Percentiles rank a stretch among this genome's conserved stretches.
phyloP scores from a whole-genome alignment of 1,140 invertebrate species.

The Anastrepha obliqua region DNA sequence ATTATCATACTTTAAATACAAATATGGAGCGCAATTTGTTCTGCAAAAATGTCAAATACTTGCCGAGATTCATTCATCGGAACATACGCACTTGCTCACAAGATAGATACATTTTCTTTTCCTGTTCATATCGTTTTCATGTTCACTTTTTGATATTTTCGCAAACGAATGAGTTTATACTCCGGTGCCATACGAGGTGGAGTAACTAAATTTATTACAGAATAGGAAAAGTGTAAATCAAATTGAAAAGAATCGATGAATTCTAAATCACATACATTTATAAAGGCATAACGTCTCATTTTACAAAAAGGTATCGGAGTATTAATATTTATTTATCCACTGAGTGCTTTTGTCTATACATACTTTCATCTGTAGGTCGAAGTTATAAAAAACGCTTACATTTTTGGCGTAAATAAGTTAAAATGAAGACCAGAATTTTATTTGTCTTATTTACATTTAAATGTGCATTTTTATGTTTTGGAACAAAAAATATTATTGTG shows the following conservation, averaged over 20 bases:
- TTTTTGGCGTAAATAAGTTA: slow-evolving; percentile 28
- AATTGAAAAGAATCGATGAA: slow-evolving; percentile 9
- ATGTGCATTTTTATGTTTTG: slow-evolving; percentile 1
- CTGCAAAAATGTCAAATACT: background rate
- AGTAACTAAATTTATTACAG: background rate
- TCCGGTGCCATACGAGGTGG: background rate
- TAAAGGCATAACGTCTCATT: background rate
- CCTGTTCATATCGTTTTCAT: slow-evolving; percentile 14
- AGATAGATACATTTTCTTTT: slow-evolving; percentile 58
- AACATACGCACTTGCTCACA: slow-evolving; percentile 53
- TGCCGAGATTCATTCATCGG: slow-evolving; percentile 39
- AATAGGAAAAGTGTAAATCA: background rate
- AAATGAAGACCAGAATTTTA: background rate
- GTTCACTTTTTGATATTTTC: slow-evolving; percentile 42
- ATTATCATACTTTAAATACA: background rate
- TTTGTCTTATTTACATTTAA: background rate
- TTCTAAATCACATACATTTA: background rate
- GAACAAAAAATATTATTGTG: background rate
- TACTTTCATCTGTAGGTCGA: background rate
- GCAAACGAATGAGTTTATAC: slow-evolving; percentile 10
- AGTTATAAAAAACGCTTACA: background rate
- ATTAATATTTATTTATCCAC: background rate
- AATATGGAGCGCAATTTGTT: background rate
- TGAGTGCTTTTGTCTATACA: background rate
- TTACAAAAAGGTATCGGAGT: background rate